A percentile compares a stretch with the other conserved stretches of the same genome.
Evolutionary conservation across 1,140 invertebrate genomes (phyloP).

Genomic region (Littorina saxatilis): DNA sequence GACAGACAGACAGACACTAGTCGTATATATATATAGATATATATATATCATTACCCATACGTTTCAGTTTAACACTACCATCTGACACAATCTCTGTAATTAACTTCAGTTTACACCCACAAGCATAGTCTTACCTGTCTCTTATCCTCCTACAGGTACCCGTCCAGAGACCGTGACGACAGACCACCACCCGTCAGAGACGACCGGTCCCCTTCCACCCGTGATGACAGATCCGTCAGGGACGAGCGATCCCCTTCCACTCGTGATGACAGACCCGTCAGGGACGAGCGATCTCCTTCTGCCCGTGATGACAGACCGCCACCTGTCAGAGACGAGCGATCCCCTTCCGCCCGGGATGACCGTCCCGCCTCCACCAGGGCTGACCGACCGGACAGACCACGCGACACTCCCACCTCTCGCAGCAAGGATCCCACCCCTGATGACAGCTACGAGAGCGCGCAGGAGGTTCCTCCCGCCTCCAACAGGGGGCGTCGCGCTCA

Average conservation of each 20-base stretch:
- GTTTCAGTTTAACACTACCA: no score
- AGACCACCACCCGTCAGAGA: no score
- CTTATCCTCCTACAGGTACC: no score
- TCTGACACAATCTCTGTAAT: no score
- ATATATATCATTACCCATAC: no score
- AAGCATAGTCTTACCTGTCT: no score
- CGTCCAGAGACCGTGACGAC: no score
- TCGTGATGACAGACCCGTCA: neutral
- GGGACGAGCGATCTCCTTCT: neutral
- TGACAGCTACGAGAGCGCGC: constrained; percentile 9
- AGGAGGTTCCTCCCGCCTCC: neutral
- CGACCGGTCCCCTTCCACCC: neutral
- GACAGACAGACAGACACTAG: no score
- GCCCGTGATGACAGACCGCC: no score
- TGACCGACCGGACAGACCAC: neutral
- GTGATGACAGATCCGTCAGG: neutral
- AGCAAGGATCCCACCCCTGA: neutral
- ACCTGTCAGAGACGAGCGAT: neutral
- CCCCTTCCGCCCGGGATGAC: neutral
- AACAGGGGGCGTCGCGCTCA: neutral
- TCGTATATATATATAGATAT: no score
- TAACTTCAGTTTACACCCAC: no score
- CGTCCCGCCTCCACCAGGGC: neutral
- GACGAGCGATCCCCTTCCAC: no score
- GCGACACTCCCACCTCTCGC: neutral